Base-by-base conservation (phyloP, 1,140 invertebrate genomes). In the Cotesia glomerata region DNA sequence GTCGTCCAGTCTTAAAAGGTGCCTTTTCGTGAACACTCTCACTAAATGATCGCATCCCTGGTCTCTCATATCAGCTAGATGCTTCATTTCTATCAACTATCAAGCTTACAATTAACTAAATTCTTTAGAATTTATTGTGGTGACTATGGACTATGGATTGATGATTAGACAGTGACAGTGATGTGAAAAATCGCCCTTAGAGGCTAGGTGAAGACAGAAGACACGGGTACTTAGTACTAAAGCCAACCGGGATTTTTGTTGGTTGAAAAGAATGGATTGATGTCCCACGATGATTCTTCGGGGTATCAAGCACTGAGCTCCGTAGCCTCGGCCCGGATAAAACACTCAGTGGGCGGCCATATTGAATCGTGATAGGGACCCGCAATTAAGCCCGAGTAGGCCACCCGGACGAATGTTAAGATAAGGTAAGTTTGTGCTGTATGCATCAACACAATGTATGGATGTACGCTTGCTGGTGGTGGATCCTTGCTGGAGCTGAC, bases 361-460 rank as follows among this genome's bases (percentile, higher is more conserved):
- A 85, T 86, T 87, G 86, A 80, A 87, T 87, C 84, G 85, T 86
- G 85, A 87, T 87, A 85, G 81, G 82, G 81, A 76, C 78, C 80
- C 81, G 81, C 82, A 86, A 86, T 87, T 86, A 86, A 87, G 84
- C 82, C 81, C 81, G 83, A 84, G 82, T 85, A 85, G 85, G 85
- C 85, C 85, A 87, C 86, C 86, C 86, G 85, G 84, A 82, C 84
- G 83, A 80, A 77, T 54, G 73, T 69, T 39, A 80, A 84, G 85
- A 86, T 86, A 86, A 87, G 84, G 81, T 81, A 79, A 82, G 82
- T 79, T 79, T 77, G 73, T 78, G 66, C 36, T 34, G 62, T 69
- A 69, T 26, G 52, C 52, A 56, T 18, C n/a, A 56, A 56, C 52
- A 56, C 52, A 56, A 5, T 13, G n/a, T 56, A 56, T 18, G n/a